Evolutionary conservation across 2,797 vertebrate genomes (phyloP), one percentile per base, ranked within the genome.

Genomic region (Betta splendens): DNA sequence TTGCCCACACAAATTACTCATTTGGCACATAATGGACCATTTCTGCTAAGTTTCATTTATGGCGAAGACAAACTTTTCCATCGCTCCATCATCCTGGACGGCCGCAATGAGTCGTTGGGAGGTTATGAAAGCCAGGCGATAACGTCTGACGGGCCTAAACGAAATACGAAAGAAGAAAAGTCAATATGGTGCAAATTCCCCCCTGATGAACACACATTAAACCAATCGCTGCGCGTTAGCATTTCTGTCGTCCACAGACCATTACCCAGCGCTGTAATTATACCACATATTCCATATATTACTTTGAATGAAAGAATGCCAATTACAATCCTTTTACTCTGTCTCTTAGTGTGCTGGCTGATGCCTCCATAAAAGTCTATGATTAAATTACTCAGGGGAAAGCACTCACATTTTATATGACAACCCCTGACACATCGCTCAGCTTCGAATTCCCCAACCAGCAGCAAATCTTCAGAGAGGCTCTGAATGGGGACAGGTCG

Each of bases 381-480:
- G 83, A 89, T 89, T 87, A 84, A 84, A 88, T 88, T 81, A 89
- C 78, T 84, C 80, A 83, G 75, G 62, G 80, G 79, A 82, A 83
- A 83, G 89, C 80, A 81, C 76, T 85, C 84, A 83, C 74, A 74
- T 81, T 86, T 85, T 88, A 89, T 85, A 83, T 85, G 84, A 88
- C 83, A 83, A 81, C 64, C 76, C 71, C 78, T 83, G 86, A 85
- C 51, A 67, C 81, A 86, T 84, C 64, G 43, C 65, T 80, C 66
- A 54, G 72, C 73, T 69, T 65, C 66, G 36, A 81, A 85, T 85
- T 85, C 79, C 81, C 81, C 65, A 38, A 81, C 57, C 70, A 53
- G 72, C 76, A 78, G 72, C 81, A 85, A 86, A 88, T 89, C 83
- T 83, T 83, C 59, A 18, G 51, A 60, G 72, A 71, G 62, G 62